Evolutionary conservation across 2,888 invertebrate genomes (phyloP), one percentile per base, ranked within the genome.

Genomic region (Gonocerus acuteangulatus): DNA sequence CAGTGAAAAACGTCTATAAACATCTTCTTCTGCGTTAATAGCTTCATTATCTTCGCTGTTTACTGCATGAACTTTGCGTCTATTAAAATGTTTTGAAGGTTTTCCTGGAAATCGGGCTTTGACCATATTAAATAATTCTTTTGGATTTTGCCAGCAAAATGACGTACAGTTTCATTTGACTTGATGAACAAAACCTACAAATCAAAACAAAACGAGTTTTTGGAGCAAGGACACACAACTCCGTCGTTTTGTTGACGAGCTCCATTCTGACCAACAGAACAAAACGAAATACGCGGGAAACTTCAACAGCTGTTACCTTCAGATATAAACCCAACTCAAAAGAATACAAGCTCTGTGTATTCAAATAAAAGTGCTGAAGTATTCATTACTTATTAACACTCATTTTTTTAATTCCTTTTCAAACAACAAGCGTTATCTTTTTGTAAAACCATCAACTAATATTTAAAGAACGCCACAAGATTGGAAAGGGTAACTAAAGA

Each of bases 51-150:
- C 76, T 66, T 71, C 70, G 65, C 71, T 75, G 71, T 80, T 79
- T 71, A 83, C 83, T 75, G 87, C 79, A 74, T 89, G 87, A 79
- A 89, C 82, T 77, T 89, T 84, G 76, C 87, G 88, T 80, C 87
- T 85, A 78, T 87, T 87, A 75, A 87, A 85, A 78, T 87, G 85
- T 80, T 88, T 89, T 71, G 87, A 84, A 75, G 89, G 89, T 81
- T 88, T 89, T 74, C 89, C 89, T 74, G 89, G 89, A 82, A 89
- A 89, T 81, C 85, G 85, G 77, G 85, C 85, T 79, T 84, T 83
- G 78, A 85, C 85, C 86, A 86, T 86, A 78, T 79, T 81, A 57
- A 19, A 45, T 34, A 19, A 15, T 45, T 13, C 6, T 2, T 34
- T 42, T 42, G 11, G 9, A 18, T 2, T 2, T 11, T 49, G 2